Conservation (phyloP, 2,888 invertebrate species). For the Deilephila elpenor region DNA sequence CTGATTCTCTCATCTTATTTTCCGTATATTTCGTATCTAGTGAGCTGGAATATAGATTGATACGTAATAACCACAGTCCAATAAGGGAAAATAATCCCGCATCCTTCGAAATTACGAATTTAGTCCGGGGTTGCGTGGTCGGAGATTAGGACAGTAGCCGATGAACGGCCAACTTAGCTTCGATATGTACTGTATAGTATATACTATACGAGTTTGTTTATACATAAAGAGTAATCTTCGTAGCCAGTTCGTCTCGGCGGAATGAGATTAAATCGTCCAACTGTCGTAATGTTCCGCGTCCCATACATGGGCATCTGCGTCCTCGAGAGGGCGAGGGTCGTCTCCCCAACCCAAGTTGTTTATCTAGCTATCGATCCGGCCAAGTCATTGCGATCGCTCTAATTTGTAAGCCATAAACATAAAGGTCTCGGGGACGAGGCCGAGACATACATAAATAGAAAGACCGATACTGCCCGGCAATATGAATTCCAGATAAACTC, state of each 20-base stretch:
- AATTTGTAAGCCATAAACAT: conserved; percentile 47
- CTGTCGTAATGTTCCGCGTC: conserved; percentile 56
- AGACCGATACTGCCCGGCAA: neutral
- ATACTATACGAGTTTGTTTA: conserved; percentile 1
- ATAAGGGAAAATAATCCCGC: neutral
- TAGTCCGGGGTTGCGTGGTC: neutral
- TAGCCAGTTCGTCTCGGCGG: conserved; percentile 47
- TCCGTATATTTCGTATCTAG: neutral
- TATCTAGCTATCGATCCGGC: conserved; percentile 74
- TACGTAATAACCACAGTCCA: conserved; percentile 6
- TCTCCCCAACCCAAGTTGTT: conserved; percentile 67
- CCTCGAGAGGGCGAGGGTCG: conserved; percentile 64
- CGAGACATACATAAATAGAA: neutral
- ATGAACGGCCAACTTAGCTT: neutral
- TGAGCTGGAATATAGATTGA: neutral
- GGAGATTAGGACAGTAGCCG: conserved; percentile 1
- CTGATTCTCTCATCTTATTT: neutral
- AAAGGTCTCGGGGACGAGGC: conserved; percentile 10
- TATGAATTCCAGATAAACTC: neutral
- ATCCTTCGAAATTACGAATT: neutral
- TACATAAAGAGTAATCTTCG: conserved; percentile 27
- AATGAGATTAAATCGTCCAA: conserved; percentile 59
- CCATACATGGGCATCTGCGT: conserved; percentile 75
- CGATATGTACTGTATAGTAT: neutral
- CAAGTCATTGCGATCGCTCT: conserved; percentile 57